These are phyloP conservation scores for Lithobates pipiens DNA, from an alignment of 2,797 vertebrate species.

Conservation along the genomic window DNA sequence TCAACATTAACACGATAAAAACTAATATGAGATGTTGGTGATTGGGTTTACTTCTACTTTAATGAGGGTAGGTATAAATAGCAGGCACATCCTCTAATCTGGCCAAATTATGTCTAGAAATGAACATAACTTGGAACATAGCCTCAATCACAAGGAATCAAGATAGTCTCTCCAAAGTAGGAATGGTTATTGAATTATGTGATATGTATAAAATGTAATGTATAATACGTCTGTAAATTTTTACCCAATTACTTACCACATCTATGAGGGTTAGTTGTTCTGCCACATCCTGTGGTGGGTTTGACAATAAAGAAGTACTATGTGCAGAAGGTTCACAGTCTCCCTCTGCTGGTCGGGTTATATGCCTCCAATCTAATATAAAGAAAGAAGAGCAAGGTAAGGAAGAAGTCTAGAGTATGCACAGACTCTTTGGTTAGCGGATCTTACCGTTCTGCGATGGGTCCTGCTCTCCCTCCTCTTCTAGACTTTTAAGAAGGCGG, in stretches of 20 bases:
- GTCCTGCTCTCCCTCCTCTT: constrained; percentile 67
- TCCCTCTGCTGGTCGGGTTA: constrained; percentile 66
- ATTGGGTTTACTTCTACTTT: too few species aligned
- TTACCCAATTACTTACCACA: constrained; percentile 74
- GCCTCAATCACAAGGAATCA: too few species aligned
- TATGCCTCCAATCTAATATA: constrained; percentile 30
- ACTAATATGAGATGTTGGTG: too few species aligned
- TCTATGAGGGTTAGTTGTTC: constrained; percentile 84
- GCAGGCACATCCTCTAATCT: too few species aligned
- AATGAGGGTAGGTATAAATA: too few species aligned
- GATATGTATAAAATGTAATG: too few species aligned
- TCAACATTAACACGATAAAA: too few species aligned
- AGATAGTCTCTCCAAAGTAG: too few species aligned
- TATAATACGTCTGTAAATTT: too few species aligned
- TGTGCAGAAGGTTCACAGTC: constrained; percentile 66
- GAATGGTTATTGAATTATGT: too few species aligned
- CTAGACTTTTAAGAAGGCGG: constrained; percentile 64
- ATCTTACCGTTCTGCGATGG: constrained; percentile 65
- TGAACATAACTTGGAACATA: too few species aligned
- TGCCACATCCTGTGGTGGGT: constrained; percentile 75
- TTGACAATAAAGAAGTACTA: constrained; percentile 75
- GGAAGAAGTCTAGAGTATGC: not conserved
- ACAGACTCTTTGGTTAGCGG: not conserved
- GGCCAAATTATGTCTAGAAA: too few species aligned
- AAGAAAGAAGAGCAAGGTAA: not conserved